Percentiles rank a stretch among this genome's conserved stretches.
These are phyloP conservation scores for Perca fluviatilis DNA, from an alignment of 2,113 vertebrate species.

Conservation along the genomic window DNA sequence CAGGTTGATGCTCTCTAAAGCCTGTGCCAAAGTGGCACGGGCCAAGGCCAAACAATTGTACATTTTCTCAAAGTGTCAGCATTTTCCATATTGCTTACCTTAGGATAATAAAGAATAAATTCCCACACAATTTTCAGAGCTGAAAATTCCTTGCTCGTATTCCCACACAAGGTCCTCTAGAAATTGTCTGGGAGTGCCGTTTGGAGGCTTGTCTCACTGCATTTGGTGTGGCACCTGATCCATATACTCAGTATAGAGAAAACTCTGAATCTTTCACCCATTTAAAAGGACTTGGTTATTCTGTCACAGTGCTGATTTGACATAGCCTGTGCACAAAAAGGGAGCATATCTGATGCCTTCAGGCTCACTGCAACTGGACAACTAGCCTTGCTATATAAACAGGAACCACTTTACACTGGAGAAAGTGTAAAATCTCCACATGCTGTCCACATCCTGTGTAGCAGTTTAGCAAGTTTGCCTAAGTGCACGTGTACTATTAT, in stretches of 20 bases:
- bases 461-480: slow-evolving; percentile 10
- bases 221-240: slow-evolving; percentile 41
- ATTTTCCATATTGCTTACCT: slow-evolving; percentile 72
- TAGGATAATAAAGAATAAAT: slow-evolving; percentile 66
- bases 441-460: neutral
- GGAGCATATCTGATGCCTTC: slow-evolving; percentile 39
- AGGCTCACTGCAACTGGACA: slow-evolving; percentile 33
- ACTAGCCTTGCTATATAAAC: slow-evolving; percentile 12
- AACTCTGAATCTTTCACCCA: slow-evolving; percentile 53
- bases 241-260: slow-evolving; percentile 44
- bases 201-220: slow-evolving; percentile 49
- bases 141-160: slow-evolving; percentile 55
- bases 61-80: slow-evolving; percentile 79
- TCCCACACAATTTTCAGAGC: slow-evolving; percentile 66
- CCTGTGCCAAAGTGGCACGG: slow-evolving; percentile 51
- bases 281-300: slow-evolving; percentile 57
- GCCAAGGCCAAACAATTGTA: slow-evolving; percentile 74
- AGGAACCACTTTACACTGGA: slow-evolving; percentile 10
- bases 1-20: slow-evolving; percentile 67
- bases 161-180: slow-evolving; percentile 42
- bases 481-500: neutral
- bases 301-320: slow-evolving; percentile 61
- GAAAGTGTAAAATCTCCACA: neutral
- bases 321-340: slow-evolving; percentile 55
- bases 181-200: slow-evolving; percentile 30